Evolutionary conservation across 2,888 invertebrate species (phyloP), one percentile per base, ranked within the genome.

Genomic region (Stratiomys singularior): DNA sequence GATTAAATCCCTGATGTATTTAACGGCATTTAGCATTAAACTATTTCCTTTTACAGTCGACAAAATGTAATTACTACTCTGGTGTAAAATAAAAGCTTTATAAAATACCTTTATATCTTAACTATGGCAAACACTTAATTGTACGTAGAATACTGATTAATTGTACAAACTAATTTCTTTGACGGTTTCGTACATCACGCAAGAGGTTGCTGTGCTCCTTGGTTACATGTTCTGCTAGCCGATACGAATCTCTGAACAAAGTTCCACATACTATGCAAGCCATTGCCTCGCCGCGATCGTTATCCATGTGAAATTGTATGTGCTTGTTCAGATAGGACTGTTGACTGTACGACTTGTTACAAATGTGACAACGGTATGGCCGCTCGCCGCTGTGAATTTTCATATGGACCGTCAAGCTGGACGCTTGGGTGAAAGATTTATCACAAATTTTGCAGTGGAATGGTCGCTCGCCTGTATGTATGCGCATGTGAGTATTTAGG

Each of bases 401-500:
- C 85, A 87, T 85, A 79, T 87, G 87, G 0, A 87, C 87, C 78
- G 86, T 85, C 15, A 87, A 80, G 67, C 86, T 87, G 67, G 86
- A 87, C 9, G 87, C 87, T 80, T 87, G 87, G 0, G 87, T 87
- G 79, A 87, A 87, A 69, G 85, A 84, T 81, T 87, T 87, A 64
- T 85, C 84, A 81, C 87, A 87, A 4, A 85, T 80, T 80, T 86
- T 86, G 80, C 87, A 87, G 77, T 85, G 84, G 77, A 87, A 87
- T 0, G 87, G 87, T 77, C 86, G 86, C 77, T 87, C 87, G 4
- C 79, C 87, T 0, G 87, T 87, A 69, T 87, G 87, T 27, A 87
- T 87, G 15, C 87, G 83, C 86, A 87, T 86, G 80, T 87, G 87
- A 7, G 87, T 87, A 76, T 86, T 87, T 11, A 87, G 82, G 78